phyloP scores from a whole-genome alignment of 1,140 invertebrate genomes.

The Batillaria attramentaria region DNA sequence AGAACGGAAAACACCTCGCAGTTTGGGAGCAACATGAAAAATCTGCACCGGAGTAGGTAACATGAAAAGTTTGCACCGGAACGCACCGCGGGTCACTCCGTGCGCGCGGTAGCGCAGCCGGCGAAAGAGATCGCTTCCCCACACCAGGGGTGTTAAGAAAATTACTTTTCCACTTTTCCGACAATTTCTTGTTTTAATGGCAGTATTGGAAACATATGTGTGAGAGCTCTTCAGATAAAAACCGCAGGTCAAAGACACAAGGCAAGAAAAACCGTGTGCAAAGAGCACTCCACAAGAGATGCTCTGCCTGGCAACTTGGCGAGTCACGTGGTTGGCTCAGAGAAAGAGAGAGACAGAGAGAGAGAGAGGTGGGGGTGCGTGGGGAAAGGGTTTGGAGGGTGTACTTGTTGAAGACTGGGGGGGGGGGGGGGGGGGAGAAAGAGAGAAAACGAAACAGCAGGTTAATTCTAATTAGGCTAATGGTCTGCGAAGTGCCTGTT shows the following conservation, averaged over 20 bases:
- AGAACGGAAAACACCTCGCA: constrained; percentile 19
- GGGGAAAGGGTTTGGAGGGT: not conserved
- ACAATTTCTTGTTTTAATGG: constrained; percentile 41
- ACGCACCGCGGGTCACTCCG: constrained; percentile 23
- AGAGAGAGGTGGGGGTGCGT: not conserved
- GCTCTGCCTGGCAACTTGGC: too few species aligned
- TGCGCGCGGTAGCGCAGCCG: constrained; percentile 13
- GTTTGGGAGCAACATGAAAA: constrained; percentile 9
- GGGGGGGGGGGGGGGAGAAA: not conserved
- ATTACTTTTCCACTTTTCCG: constrained; percentile 41
- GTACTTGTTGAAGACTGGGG: not conserved
- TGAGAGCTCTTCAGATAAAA: constrained; percentile 7
- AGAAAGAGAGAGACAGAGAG: not conserved
- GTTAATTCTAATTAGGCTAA: too few species aligned
- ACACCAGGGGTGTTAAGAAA: constrained; percentile 31
- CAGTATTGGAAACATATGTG: constrained; percentile 36
- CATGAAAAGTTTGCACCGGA: constrained; percentile 31
- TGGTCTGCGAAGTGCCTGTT: too few species aligned
- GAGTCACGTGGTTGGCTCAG: not conserved
- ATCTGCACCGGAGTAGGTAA: not conserved
- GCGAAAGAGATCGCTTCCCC: constrained; percentile 23
- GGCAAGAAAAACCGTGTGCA: constrained; percentile 11
- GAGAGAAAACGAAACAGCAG: not conserved
- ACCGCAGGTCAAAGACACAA: constrained; percentile 7
- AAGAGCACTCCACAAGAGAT: too few species aligned